Base-by-base conservation (phyloP, 2,888 invertebrate species). In the Drosophila borealis region DNA sequence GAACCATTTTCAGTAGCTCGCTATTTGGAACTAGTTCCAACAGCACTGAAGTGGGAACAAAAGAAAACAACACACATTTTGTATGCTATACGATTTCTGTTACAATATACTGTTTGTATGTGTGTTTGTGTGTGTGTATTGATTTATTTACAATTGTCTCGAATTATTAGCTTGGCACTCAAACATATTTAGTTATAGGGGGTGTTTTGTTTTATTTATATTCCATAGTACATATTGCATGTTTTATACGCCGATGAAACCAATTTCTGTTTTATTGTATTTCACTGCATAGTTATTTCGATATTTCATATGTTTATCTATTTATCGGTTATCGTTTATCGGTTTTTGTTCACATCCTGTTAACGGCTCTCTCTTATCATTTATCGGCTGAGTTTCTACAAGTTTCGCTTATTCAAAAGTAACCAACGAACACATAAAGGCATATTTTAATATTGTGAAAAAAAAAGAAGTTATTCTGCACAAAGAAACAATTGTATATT, bases 131-230 rank as follows among this genome's bases (percentile, higher is more conserved):
- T 29, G 25, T 25, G 25, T 59, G 54, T 69, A 21, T 49, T 50
- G 56, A 37, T 63, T 57, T 79, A 74, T 84, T 67, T 88, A 81
- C 76, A 75, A 57, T 74, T 76, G 74, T 75, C 73, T 76, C 78
- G 71, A 82, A 83, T 88, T 90, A 77, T 89, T 91, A 91, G 91
- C 91, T 91, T 91, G 91, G 91, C 91, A 91, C 91, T 91, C 89
- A 91, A 91, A 91, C 80, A 78, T 85, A 72, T 74, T 75, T 66
- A 67, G 55, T 77, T 69, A 68, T 75, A 54, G 61, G 63, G 65
- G 41, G 5, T 41, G 29, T 50, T 0, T 50, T 64, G 60, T 33
- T 70, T 29, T 61, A 61, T 69, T 72, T 59, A 51, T 73, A 59
- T 57, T 71, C n/a, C 25, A 51, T 50, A 41, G 51, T 67, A 57